A percentile compares a stretch with the other conserved stretches of the same genome.
These are phyloP conservation scores for Anthrax anthrax DNA, from an alignment of 2,888 invertebrate genomes.

Conservation along the genomic window DNA sequence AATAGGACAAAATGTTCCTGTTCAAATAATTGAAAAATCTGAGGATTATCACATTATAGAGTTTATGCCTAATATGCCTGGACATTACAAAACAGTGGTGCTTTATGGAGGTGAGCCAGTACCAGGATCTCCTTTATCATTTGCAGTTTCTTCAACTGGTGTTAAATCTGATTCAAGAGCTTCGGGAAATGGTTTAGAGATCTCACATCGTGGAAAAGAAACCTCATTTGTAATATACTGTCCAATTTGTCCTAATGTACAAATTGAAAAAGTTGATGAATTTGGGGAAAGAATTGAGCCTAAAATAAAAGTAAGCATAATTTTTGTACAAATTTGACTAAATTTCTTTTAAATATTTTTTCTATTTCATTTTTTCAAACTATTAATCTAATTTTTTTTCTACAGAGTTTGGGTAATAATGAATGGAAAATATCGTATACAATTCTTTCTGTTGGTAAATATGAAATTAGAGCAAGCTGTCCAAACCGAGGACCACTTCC, in stretches of 20 bases:
- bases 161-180: conserved; percentile 41
- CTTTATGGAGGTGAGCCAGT: conserved; percentile 52
- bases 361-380: too few relatives aligned
- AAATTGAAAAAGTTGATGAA: conserved; percentile 38
- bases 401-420: conserved; percentile 42
- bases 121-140: conserved; percentile 40
- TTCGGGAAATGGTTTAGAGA: conserved; percentile 51
- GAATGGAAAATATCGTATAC: conserved; percentile 83
- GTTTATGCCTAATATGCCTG: conserved; percentile 72
- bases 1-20: conserved; percentile 65
- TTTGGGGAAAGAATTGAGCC: conserved; percentile 34
- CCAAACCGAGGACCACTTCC: conserved; percentile 44
- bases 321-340: neutral
- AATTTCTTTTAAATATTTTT: neutral
- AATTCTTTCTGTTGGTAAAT: conserved; percentile 81
- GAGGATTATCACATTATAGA: conserved; percentile 60
- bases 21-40: conserved; percentile 57
- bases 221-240: conserved; percentile 51
- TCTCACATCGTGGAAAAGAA: conserved; percentile 55
- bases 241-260: conserved; percentile 43
- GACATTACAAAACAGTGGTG: conserved; percentile 45
- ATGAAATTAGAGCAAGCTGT: conserved; percentile 71
- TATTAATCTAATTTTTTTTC: neutral
- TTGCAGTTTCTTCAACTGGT: conserved; percentile 45
- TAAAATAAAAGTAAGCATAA: conserved; percentile 24